Evolutionary conservation across 2,113 vertebrate species (phyloP).

Genomic region (Hirundichthys speculiger): DNA sequence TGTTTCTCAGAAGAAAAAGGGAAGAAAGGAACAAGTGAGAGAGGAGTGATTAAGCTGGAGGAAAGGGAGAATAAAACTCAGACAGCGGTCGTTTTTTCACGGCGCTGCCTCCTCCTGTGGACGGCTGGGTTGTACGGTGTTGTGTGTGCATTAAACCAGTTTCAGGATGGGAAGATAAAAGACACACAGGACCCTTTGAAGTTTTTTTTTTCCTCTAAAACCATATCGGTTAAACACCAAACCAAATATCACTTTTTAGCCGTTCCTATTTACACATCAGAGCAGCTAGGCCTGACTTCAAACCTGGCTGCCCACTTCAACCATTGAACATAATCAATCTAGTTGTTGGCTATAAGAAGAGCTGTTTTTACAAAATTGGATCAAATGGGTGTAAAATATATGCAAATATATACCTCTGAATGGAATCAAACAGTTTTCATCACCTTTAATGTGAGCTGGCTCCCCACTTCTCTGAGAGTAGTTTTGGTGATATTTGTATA

Average conservation of each 20-base stretch:
- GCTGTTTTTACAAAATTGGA: constrained; percentile 27
- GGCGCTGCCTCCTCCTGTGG: not conserved
- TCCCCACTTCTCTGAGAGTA: too few species aligned
- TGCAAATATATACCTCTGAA: too few species aligned
- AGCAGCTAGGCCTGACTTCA: constrained; percentile 55
- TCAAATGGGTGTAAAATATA: constrained; percentile 22
- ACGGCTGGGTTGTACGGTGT: constrained; percentile 4
- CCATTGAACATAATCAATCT: not conserved
- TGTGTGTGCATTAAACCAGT: constrained; percentile 41
- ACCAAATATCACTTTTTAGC: constrained; percentile 51
- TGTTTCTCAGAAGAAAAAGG: constrained; percentile 24
- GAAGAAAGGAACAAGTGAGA: constrained; percentile 16
- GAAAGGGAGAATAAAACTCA: constrained; percentile 6
- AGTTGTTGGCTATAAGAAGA: constrained; percentile 31
- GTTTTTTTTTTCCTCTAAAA: constrained; percentile 45
- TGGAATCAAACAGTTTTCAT: too few species aligned
- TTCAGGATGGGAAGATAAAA: constrained; percentile 61
- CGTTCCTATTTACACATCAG: constrained; percentile 61
- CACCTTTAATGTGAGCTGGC: too few species aligned
- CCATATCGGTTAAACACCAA: constrained; percentile 62
- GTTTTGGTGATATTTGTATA: too few species aligned
- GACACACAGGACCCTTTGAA: constrained; percentile 49
- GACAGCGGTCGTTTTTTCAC: constrained; percentile 27
- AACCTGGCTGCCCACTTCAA: constrained; percentile 48
- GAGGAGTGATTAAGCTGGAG: constrained; percentile 37